Evolutionary conservation across 2,888 invertebrate genomes (phyloP).

Genomic region (Podabrus alpinus): DNA sequence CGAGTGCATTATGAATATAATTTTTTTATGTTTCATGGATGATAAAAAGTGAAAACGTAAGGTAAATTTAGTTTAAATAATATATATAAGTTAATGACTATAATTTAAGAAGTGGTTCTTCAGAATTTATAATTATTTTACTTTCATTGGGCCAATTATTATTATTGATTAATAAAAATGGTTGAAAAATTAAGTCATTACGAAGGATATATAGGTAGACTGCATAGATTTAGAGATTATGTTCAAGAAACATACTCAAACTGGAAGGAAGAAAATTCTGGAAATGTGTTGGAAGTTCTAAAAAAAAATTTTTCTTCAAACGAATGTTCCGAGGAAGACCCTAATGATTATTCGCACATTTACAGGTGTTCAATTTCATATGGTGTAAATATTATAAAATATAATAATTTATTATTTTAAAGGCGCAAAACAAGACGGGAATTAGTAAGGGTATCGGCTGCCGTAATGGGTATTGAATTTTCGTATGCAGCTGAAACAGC

Average conservation of each 20-base stretch:
- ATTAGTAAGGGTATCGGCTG: slow-evolving; percentile 85
- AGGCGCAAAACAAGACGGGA: slow-evolving; percentile 81
- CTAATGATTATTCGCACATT: slow-evolving; percentile 66
- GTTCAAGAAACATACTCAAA: slow-evolving; percentile 65
- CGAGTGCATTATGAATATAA: not conserved
- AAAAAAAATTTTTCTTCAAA: slow-evolving; percentile 52
- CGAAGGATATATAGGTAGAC: slow-evolving; percentile 72
- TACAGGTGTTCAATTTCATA: slow-evolving; percentile 61
- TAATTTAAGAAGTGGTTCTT: not conserved
- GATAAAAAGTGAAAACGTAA: not conserved
- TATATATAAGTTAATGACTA: not conserved
- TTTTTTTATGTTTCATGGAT: not conserved
- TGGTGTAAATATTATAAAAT: not conserved
- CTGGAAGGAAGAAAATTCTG: slow-evolving; percentile 66
- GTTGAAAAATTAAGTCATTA: slow-evolving; percentile 82
- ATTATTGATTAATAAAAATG: slow-evolving; percentile 57
- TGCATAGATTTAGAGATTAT: slow-evolving; percentile 70
- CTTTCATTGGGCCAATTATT: not conserved
- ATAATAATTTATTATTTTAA: slow-evolving; percentile 33
- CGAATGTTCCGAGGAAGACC: slow-evolving; percentile 47
- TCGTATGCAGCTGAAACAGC: slow-evolving; percentile 98
- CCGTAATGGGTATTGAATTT: slow-evolving; percentile 97
- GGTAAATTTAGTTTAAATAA: not conserved
- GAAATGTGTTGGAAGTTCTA: slow-evolving; percentile 59
- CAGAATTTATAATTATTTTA: not conserved